Percentiles rank a stretch among this genome's conserved stretches.
These are phyloP conservation scores for Habroteleia sp. DNA, from an alignment of 2,888 invertebrate genomes.

Conservation along the genomic window DNA sequence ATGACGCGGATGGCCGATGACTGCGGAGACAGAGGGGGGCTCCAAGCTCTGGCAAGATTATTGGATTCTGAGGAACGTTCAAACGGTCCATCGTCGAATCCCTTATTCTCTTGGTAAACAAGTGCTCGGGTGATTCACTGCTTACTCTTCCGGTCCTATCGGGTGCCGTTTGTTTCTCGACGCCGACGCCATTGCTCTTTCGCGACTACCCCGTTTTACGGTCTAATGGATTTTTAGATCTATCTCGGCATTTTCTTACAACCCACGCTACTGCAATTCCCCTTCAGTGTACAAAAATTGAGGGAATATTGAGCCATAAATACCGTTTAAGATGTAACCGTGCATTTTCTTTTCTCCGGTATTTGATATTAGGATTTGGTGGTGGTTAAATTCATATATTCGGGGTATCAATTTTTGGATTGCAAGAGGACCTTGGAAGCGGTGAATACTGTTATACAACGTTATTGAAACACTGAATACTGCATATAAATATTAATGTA, in stretches of 20 bases:
- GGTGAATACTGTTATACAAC: no score
- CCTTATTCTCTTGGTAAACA: slow-evolving; percentile 80
- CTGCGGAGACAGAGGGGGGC: slow-evolving; percentile 35
- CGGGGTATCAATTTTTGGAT: no score
- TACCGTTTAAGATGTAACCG: slow-evolving; percentile 3
- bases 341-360: neutral
- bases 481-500: no score
- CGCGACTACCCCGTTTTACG: slow-evolving; percentile 77
- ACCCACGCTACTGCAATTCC: slow-evolving; percentile 22
- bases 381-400: no score
- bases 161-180: slow-evolving; percentile 79
- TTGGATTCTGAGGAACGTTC: slow-evolving; percentile 73
- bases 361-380: no score
- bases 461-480: no score
- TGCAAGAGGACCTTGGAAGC: no score
- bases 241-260: slow-evolving; percentile 23
- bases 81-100: slow-evolving; percentile 75
- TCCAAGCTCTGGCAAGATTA: slow-evolving; percentile 66
- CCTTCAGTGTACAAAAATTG: slow-evolving; percentile 18
- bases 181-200: slow-evolving; percentile 74
- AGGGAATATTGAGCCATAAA: slow-evolving; percentile 14
- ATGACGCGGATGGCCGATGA: slow-evolving; percentile 60
- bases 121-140: slow-evolving; percentile 80
- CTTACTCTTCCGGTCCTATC: slow-evolving; percentile 77
- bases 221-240: slow-evolving; percentile 74